A percentile compares a stretch with the other conserved stretches of the same genome.
Evolutionary conservation across 2,113 vertebrate genomes (phyloP).

Genomic region (Megaptera novaeangliae): DNA sequence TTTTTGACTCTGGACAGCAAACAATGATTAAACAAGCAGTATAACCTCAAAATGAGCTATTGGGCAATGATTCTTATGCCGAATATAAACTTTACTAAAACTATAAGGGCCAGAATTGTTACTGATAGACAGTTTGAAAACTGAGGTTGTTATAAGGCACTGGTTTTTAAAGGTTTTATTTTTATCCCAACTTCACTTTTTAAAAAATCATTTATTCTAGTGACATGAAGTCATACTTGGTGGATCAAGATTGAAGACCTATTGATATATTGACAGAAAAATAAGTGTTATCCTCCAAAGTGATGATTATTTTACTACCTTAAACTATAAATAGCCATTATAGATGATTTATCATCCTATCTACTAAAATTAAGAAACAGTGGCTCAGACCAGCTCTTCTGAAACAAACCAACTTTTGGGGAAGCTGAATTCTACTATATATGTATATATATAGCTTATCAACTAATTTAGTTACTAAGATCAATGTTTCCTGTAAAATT

Average conservation of each 20-base stretch:
- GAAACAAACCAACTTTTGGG: background rate
- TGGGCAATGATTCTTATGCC: background rate
- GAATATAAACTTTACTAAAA: background rate
- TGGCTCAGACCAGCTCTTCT: background rate
- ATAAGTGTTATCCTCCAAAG: background rate
- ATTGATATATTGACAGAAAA: background rate
- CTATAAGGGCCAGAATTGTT: background rate
- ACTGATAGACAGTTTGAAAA: background rate
- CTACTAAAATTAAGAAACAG: background rate
- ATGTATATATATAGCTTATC: background rate
- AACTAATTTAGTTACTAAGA: background rate
- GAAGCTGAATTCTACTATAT: background rate
- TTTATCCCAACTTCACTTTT: background rate
- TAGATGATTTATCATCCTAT: background rate
- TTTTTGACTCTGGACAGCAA: background rate
- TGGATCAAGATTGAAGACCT: background rate
- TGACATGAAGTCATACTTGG: background rate
- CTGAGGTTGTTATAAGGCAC: background rate
- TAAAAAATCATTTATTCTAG: background rate
- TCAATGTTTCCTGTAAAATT: background rate
- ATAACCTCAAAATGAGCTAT: background rate
- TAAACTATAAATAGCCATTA: background rate
- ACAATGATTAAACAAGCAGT: background rate
- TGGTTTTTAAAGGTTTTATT: background rate
- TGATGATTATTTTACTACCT: background rate